Percentiles rank a stretch among this genome's conserved stretches.
Conservation (phyloP, 2,113 vertebrate species). For the Heterocephalus glaber region DNA sequence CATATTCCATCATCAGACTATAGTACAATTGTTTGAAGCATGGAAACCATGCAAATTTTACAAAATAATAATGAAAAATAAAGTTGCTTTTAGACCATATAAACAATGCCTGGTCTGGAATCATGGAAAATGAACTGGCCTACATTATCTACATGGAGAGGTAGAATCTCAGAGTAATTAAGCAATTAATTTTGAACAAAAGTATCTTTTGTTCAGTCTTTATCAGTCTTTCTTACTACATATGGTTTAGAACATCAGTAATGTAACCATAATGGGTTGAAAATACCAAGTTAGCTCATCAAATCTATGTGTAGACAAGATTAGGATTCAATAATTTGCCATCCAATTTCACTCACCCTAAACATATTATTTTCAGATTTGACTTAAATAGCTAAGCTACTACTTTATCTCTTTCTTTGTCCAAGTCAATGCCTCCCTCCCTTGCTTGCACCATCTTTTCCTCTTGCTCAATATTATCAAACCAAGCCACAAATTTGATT, state of each 20-base stretch:
- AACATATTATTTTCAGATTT: slow-evolving; percentile 79
- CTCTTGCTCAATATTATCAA: slow-evolving; percentile 84
- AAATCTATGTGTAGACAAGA: slow-evolving; percentile 53
- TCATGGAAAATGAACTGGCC: neutral
- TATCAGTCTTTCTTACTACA: slow-evolving; percentile 22
- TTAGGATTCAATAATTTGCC: slow-evolving; percentile 69
- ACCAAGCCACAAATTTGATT: slow-evolving; percentile 86
- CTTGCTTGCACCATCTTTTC: slow-evolving; percentile 74
- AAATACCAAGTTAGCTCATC: slow-evolving; percentile 59
- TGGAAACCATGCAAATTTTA: neutral
- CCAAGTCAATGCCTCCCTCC: slow-evolving; percentile 74
- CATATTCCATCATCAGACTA: neutral
- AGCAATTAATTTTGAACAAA: slow-evolving; percentile 58
- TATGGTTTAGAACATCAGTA: slow-evolving; percentile 39
- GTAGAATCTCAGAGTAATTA: slow-evolving; percentile 14
- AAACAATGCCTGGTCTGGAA: neutral
- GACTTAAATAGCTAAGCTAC: slow-evolving; percentile 76
- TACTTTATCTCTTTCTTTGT: slow-evolving; percentile 75
- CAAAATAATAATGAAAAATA: neutral
- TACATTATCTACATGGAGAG: neutral
- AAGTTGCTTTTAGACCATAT: slow-evolving; percentile 18
- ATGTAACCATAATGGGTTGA: slow-evolving; percentile 43
- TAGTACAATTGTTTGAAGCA: neutral
- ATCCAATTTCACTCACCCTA: slow-evolving; percentile 74
- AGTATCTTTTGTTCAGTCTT: slow-evolving; percentile 35